Evolutionary conservation across 2,888 invertebrate species (phyloP).

Genomic region (Urechis unicinctus): DNA sequence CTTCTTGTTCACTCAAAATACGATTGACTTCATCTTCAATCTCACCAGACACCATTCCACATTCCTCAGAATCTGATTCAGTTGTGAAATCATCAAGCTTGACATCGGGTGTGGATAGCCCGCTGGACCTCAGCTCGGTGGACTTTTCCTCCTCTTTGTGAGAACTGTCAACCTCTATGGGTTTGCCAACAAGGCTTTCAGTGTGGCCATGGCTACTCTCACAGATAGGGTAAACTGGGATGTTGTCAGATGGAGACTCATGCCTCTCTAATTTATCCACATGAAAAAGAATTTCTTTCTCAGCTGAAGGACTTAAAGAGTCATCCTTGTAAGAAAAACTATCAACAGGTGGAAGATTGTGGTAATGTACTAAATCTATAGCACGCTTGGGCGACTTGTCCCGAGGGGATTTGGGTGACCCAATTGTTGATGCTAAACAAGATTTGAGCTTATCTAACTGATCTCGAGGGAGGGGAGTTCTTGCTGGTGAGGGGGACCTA

Average conservation of each 20-base stretch:
- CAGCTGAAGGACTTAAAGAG: constrained; percentile 39
- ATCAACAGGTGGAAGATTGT: constrained; percentile 35
- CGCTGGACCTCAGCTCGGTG: too few species aligned
- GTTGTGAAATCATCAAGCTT: neutral
- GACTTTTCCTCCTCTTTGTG: too few species aligned
- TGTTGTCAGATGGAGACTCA: neutral
- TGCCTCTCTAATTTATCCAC: neutral
- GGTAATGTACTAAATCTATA: constrained; percentile 19
- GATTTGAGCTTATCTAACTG: constrained; percentile 18
- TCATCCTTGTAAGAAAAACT: constrained; percentile 49
- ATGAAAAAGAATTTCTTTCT: constrained; percentile 11
- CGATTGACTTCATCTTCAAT: constrained; percentile 5
- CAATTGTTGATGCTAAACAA: constrained; percentile 9
- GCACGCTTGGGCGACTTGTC: constrained; percentile 7
- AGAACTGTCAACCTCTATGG: too few species aligned
- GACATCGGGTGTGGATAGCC: too few species aligned
- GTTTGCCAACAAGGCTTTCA: neutral
- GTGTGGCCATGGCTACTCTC: neutral
- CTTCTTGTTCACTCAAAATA: constrained; percentile 2
- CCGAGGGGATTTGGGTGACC: constrained; percentile 1
- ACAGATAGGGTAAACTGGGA: neutral
- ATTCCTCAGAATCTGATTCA: neutral
- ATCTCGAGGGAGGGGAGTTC: neutral
- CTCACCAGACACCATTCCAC: constrained; percentile 11
- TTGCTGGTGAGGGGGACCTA: constrained; percentile 3